phyloP scores from a whole-genome alignment of 1,140 invertebrate species.

The Tetragnatha versicolor region DNA sequence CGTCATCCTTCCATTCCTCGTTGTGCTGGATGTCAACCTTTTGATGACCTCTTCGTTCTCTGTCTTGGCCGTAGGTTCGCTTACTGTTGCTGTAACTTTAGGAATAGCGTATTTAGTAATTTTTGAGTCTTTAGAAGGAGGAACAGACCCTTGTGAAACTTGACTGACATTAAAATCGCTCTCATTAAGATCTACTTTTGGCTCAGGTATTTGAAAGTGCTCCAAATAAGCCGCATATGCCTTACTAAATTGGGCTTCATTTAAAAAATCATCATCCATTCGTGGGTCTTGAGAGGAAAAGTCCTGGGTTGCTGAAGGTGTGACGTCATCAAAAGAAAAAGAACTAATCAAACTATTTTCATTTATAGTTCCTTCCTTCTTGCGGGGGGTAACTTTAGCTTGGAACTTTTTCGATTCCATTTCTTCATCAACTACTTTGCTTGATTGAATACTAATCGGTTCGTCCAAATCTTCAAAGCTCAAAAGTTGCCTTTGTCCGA shows the following conservation, averaged over 20 bases:
- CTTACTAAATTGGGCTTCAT: conserved; percentile 35
- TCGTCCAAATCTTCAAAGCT: background rate
- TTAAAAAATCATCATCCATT: conserved; percentile 32
- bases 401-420: background rate
- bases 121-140: background rate
- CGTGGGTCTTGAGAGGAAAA: background rate
- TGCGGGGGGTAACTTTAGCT: background rate
- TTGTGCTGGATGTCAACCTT: conserved; percentile 59
- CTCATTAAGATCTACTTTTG: background rate
- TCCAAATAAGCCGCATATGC: conserved; percentile 47
- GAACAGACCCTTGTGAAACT: background rate
- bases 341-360: conserved; percentile 7
- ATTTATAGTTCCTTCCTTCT: background rate
- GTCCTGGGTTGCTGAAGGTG: background rate
- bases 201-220: conserved; percentile 17
- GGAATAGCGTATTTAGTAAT: background rate
- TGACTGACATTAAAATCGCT: background rate
- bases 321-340: background rate
- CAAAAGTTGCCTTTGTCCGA: background rate
- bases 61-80: background rate
- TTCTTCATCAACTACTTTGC: background rate
- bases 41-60: conserved; percentile 62
- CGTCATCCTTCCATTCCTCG: conserved; percentile 62
- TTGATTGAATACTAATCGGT: background rate
- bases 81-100: conserved; percentile 11